Base-by-base conservation (phyloP, 2,113 vertebrate genomes). In the Embiotoca jacksoni region DNA sequence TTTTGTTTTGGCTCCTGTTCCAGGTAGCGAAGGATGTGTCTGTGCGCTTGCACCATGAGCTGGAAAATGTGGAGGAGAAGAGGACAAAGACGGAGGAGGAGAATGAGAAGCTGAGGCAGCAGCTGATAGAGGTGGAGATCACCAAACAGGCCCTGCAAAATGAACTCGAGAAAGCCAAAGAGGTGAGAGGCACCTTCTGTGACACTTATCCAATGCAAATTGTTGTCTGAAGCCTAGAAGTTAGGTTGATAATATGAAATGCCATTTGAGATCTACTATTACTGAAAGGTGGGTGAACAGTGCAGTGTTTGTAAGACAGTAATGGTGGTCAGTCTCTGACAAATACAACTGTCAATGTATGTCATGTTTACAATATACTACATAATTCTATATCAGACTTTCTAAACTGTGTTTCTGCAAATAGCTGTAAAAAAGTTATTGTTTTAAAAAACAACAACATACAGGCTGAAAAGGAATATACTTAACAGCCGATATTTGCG, bases 21-120 rank as follows among this genome's bases (percentile, higher is more conserved):
- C 65, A 99, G 98, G 98, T 99, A 90, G 98, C 98, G 30, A 99
- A 99, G 81, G 98, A 99, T 84, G 98, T 99, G 31, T 99, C 98
- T 0, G 98, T 99, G 80, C 96, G 98, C 71, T 94, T 99, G 90
- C 98, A 99, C 88, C 97, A 99, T 1, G 98, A 99, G 83, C 86
- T 99, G 80, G 98, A 99, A 95, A 99, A 95, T 0, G 98, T 99
- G 78, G 98, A 99, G 92, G 98, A 99, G 92, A 99, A 99, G 82
- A 95, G 98, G 73, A 96, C 97, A 10, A 96, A 94, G 89, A 99
- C 98, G 36, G 98, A 99, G 86, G 98, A 99, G 30, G 97, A 99
- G 93, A 99, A 99, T 75, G 98, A 99, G 89, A 97, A 96, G 80
- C 90, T 99, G 78, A 95, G 98, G 79, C 98, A 99, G 88, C 94